These are phyloP conservation scores for Drosophila koepferae DNA, from an alignment of 2,888 invertebrate genomes.

Conservation along the genomic window DNA sequence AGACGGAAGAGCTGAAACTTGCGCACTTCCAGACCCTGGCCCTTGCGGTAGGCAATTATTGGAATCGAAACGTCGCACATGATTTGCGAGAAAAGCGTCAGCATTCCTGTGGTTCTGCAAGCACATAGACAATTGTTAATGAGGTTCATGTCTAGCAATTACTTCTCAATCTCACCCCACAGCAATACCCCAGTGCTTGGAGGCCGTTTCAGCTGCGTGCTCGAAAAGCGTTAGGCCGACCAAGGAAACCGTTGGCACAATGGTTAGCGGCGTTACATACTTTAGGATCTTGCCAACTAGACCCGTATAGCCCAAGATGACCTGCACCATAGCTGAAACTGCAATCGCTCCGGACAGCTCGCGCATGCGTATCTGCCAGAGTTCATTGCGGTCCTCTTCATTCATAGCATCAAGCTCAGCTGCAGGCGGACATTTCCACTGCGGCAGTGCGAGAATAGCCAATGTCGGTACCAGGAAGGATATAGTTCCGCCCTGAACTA, in stretches of 20 bases:
- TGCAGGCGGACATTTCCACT: constrained; percentile 89
- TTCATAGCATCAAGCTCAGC: constrained; percentile 87
- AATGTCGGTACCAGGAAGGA: constrained; percentile 92
- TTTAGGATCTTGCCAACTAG: constrained; percentile 90
- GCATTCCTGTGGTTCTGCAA: constrained; percentile 89
- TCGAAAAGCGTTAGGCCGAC: constrained; percentile 93
- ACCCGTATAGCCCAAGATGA: constrained; percentile 90
- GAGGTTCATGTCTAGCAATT: too few species aligned
- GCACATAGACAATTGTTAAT: neutral
- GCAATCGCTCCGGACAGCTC: constrained; percentile 94
- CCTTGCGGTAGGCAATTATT: constrained; percentile 87
- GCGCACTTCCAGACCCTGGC: constrained; percentile 86
- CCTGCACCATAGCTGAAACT: constrained; percentile 91
- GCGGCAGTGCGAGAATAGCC: constrained; percentile 90
- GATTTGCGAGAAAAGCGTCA: constrained; percentile 93
- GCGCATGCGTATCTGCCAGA: constrained; percentile 92
- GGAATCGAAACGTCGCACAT: constrained; percentile 89
- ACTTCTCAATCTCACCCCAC: constrained; percentile 88
- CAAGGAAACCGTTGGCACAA: constrained; percentile 93
- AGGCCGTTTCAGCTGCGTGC: constrained; percentile 92
- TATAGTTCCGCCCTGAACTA: constrained; percentile 92
- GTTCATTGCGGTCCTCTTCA: constrained; percentile 86
- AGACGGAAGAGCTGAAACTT: constrained; percentile 91
- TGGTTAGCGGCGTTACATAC: constrained; percentile 93
- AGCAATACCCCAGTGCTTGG: constrained; percentile 94